Base-by-base conservation (phyloP, 2,797 vertebrate species). In the Lutjanus campechanus region DNA sequence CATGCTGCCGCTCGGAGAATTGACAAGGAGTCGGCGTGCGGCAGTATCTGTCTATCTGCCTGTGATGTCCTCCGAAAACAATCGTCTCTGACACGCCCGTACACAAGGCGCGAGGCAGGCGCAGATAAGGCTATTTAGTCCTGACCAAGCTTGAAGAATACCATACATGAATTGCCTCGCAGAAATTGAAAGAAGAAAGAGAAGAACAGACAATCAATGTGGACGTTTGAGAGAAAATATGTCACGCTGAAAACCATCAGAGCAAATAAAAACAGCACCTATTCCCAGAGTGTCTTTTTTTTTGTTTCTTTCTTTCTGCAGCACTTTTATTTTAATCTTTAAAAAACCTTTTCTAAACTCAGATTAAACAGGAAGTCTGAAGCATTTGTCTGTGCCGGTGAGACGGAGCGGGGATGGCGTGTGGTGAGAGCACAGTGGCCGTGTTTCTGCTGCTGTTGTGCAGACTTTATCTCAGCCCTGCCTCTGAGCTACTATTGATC, bases 401-500 rank as follows among this genome's bases (percentile, higher is more conserved):
- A 43, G 73, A 51, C 49, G 53, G 20, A 47, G 62, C 20, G 11
- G 36, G 51, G 56, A 15, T 22, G 61, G 54, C 73, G n/a, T 49
- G 55, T 49, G 55, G 76, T 41, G 76, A 69, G 76, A 81, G 77
- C 58, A 59, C 74, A 46, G 82, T 47, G 80, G 79, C 75, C 62
- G 16, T 82, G 85, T 71, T 87, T 73, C 74, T 83, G 69, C 55
- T 85, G 87, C 78, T 79, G 83, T 63, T 76, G 79, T 76, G 76
- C 77, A 84, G 85, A 88, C 89, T 84, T 72, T 76, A 81, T 83
- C 66, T 87, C 78, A 80, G 82, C 81, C 59, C 73, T 84, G 89
- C 86, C 89, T 89, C 79, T 75, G 81, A 92, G 92, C 89, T 74
- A 77, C 89, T 93, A 95, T 94, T 91, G 94, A 95, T 95, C 92